These are phyloP conservation scores for Paraplagusia blochii DNA, from an alignment of 2,113 vertebrate species.

Conservation along the genomic window DNA sequence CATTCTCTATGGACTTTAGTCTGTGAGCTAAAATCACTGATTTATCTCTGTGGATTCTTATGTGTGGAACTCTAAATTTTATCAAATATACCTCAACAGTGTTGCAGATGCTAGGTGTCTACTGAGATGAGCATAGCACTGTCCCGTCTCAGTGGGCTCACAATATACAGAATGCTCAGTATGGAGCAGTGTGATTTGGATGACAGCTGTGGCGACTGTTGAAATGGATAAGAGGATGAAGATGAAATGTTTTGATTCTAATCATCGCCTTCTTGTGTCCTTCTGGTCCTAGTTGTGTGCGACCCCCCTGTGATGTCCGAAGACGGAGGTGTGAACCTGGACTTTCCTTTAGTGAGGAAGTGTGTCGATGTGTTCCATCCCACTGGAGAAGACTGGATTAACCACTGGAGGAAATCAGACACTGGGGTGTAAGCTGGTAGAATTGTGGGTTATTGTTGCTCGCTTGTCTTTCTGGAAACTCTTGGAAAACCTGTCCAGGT, in stretches of 20 bases:
- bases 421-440: neutral
- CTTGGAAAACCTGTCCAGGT: slow-evolving; percentile 15
- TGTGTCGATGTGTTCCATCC: slow-evolving; percentile 91
- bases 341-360: slow-evolving; percentile 90
- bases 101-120: too few species aligned
- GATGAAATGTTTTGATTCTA: neutral
- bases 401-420: neutral
- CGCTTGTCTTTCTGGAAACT: neutral
- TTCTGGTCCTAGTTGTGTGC: slow-evolving; percentile 79
- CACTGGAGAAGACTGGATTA: slow-evolving; percentile 87
- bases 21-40: too few species aligned
- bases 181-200: too few species aligned
- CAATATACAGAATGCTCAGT: too few species aligned
- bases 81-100: too few species aligned
- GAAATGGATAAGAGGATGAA: too few species aligned
- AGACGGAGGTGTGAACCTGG: slow-evolving; percentile 83
- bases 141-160: too few species aligned
- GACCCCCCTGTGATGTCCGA: slow-evolving; percentile 83
- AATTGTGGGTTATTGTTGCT: slow-evolving; percentile 22
- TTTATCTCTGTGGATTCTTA: too few species aligned
- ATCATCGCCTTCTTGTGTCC: neutral
- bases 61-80: too few species aligned
- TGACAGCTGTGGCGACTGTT: too few species aligned
- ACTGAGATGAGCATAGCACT: too few species aligned
- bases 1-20: too few species aligned